Evolutionary conservation across 2,888 invertebrate species (phyloP).

Genomic region (Caenorhabditis sinica): DNA sequence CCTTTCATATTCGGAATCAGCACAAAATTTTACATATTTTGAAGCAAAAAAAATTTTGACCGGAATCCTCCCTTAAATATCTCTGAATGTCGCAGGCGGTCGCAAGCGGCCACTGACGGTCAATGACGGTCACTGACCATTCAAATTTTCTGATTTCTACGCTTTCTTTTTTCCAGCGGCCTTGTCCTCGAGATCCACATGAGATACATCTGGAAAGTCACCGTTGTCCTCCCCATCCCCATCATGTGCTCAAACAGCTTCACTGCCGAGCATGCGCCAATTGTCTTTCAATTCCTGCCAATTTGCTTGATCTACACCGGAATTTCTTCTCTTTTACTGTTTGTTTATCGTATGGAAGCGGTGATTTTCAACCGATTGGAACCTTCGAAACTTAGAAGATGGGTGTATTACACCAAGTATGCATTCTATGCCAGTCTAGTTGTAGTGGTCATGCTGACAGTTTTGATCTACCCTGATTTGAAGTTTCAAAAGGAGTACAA

Average conservation of each 20-base stretch:
- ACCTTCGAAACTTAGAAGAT: not conserved
- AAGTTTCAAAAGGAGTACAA: conserved; percentile 29
- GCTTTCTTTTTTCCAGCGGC: not conserved
- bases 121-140: too few relatives aligned
- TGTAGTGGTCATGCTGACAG: not conserved
- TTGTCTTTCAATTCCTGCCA: conserved; percentile 1
- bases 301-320: conserved; percentile 15
- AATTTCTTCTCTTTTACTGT: conserved; percentile 13
- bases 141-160: not conserved
- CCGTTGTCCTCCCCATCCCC: conserved; percentile 12
- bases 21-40: too few relatives aligned
- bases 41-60: too few relatives aligned
- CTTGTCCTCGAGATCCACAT: conserved; percentile 30
- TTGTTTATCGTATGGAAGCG: conserved; percentile 30
- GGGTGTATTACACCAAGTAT: not conserved
- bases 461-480: conserved; percentile 35
- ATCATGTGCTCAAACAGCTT: conserved; percentile 18
- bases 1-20: too few relatives aligned
- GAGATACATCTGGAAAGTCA: conserved; percentile 13
- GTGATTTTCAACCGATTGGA: not conserved
- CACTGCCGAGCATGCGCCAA: conserved; percentile 16
- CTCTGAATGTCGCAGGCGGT: too few relatives aligned
- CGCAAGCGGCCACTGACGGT: too few relatives aligned
- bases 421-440: not conserved
- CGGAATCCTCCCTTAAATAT: too few relatives aligned